Base-by-base conservation (phyloP, 2,888 invertebrate genomes). In the Limnephilus rhombicus region DNA sequence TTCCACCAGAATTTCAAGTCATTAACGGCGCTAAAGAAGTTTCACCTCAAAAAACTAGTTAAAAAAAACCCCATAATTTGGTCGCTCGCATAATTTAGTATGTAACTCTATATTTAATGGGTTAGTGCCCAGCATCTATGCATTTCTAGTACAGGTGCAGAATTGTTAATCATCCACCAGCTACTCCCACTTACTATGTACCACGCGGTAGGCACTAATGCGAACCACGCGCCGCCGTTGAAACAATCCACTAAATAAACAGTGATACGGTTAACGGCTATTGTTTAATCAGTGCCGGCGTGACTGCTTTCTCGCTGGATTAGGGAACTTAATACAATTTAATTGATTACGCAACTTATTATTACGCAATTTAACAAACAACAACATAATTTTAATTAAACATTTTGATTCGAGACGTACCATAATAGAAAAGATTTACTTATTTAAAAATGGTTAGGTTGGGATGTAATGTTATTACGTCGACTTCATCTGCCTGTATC, bases 211-310 rank as follows among this genome's bases (percentile, higher is more conserved):
- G 3, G 68, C 68, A 68, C 24, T 24, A 18, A 68, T n/a, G 34
- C 83, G 15, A 5, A 34, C 18, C 83, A 29, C 13, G 15, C 34
- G 82, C 31, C 34, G 34, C 34, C 34, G 29, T 83, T 37, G 83
- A 15, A 83, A 34, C 83, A 11, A n/a, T 83, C 37, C 83, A 24
- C 83, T 41, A 34, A 82, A 82, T 82, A 82, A 82, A 31, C 31
- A 41, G 37, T 83, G 37, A 83, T 83, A 37, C 7, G 37, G 83
- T 83, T 24, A 83, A 83, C 83, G 34, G 41, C 37, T 83, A 83
- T 83, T 83, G 83, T 34, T 83, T 24, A 83, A 83, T 83, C 83
- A 83, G 37, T 41, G 24, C 68, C 5, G 53, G 18, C 24, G 68
- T 68, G 68, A 68, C 24, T 68, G 5, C 24, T 68, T 24, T 24